A percentile compares a stretch with the other conserved stretches of the same genome.
Conservation (phyloP, 1,140 invertebrate species). For the Ceratina japonica region DNA sequence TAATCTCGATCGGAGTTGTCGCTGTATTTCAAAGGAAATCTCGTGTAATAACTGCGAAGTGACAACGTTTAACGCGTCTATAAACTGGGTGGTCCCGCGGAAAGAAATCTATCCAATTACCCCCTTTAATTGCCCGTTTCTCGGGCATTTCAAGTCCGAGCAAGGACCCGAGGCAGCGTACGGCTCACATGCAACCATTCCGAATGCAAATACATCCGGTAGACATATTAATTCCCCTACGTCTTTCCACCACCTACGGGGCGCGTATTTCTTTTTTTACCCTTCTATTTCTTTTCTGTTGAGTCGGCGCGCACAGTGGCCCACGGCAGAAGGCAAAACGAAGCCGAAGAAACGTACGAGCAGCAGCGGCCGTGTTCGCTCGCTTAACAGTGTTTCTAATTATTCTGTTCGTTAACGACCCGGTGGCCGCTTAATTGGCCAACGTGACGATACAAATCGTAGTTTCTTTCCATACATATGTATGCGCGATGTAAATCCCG, state of each 20-base stretch:
- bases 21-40: not conserved
- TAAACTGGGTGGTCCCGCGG: not conserved
- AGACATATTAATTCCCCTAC: slow-evolving; percentile 50
- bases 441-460: slow-evolving; percentile 58
- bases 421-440: slow-evolving; percentile 57
- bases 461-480: slow-evolving; percentile 49
- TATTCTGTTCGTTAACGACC: slow-evolving; percentile 65
- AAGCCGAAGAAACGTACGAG: slow-evolving; percentile 3
- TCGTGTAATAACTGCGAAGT: no score
- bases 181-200: slow-evolving; percentile 31
- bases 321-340: slow-evolving; percentile 2
- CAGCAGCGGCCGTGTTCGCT: slow-evolving; percentile 19
- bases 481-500: slow-evolving; percentile 47
- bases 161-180: not conserved
- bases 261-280: slow-evolving; percentile 28
- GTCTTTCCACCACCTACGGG: slow-evolving; percentile 25
- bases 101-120: slow-evolving; percentile 39
- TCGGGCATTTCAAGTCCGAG: slow-evolving; percentile 1
- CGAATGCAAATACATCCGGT: slow-evolving; percentile 19
- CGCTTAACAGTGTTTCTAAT: slow-evolving; percentile 49
- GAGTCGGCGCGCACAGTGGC: not conserved
- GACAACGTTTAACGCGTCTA: no score
- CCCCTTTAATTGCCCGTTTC: slow-evolving; percentile 34
- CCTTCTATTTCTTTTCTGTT: not conserved
- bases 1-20: no score